Evolutionary conservation across 2,797 vertebrate genomes (phyloP), one percentile per base, ranked within the genome.

Genomic region (Momotus momota): DNA sequence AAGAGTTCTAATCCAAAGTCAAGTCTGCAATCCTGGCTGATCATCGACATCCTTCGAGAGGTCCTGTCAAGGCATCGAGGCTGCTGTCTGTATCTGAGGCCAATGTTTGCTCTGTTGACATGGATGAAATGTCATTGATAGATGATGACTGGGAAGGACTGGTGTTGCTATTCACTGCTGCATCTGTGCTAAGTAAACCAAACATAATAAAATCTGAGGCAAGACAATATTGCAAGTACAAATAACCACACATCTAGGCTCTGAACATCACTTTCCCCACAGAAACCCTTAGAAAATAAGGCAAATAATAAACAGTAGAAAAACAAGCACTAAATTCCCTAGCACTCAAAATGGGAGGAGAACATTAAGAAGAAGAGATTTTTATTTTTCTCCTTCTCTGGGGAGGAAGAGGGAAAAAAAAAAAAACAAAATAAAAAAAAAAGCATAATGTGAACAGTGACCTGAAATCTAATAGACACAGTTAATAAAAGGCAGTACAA

Each of bases 11-110:
- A 97, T 84, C 91, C 82, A 95, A 95, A 57, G 81, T 78, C 89
- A 94, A 85, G 86, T 95, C 85, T 96, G 91, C 90, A 71, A 73
- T 92, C 91, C 18, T 86, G 72, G 74, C 97, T 74, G 83, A 97
- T 99, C 98, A 99, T 96, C 98, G 98, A 98, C 99, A 99, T 98
- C 99, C 99, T 94, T 99, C 99, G 29, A 99, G 98, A 49, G 98
- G 98, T 91, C 99, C 99, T 16, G 99, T 98, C 88, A 99, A 98
- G 94, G 99, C 99, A 95, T 99, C 99, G 54, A 99, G 99, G 98
- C 99, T 99, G 98, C 99, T 99, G 98, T 99, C 99, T 48, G 99
- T 99, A 97, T 99, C 99, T 33, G 99, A 99, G 95, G 99, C 99
- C 98, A 99, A 92, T 19, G 99, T 99, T 97, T 99, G 99, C 98